phyloP scores from a whole-genome alignment of 2,888 invertebrate species.

The Dinocampus coccinellae region DNA sequence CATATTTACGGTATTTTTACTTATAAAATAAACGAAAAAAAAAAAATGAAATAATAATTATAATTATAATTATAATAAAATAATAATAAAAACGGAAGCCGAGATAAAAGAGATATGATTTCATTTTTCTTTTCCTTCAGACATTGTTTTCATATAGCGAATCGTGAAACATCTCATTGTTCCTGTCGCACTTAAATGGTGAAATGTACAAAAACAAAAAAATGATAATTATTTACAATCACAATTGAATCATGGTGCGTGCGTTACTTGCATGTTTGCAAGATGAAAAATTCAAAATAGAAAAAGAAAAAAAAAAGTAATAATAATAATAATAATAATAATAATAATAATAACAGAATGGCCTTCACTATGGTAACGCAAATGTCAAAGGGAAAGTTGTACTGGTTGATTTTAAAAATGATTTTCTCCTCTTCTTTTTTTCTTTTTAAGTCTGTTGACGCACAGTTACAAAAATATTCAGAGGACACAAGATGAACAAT shows the following conservation, averaged over 20 bases:
- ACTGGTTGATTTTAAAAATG: neutral
- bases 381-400: neutral
- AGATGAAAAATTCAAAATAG: neutral
- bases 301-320: conserved; percentile 21
- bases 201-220: conserved; percentile 61
- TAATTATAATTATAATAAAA: neutral
- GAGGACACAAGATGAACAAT: neutral
- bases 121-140: neutral
- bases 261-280: conserved; percentile 27
- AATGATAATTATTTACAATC: conserved; percentile 64
- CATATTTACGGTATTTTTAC: neutral
- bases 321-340: neutral
- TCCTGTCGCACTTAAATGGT: neutral
- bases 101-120: neutral
- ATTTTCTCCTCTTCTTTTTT: neutral
- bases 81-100: neutral
- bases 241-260: conserved; percentile 47
- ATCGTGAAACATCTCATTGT: neutral
- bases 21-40: too few relatives aligned
- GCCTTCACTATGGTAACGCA: neutral
- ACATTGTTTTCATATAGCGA: neutral
- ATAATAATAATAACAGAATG: too few relatives aligned
- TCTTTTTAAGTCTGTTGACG: neutral
- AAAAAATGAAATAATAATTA: too few relatives aligned
- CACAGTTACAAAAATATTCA: neutral